A percentile compares a stretch with the other conserved stretches of the same genome.
phyloP scores from a whole-genome alignment of 2,888 invertebrate species.

The Steinernema hermaphroditum region DNA sequence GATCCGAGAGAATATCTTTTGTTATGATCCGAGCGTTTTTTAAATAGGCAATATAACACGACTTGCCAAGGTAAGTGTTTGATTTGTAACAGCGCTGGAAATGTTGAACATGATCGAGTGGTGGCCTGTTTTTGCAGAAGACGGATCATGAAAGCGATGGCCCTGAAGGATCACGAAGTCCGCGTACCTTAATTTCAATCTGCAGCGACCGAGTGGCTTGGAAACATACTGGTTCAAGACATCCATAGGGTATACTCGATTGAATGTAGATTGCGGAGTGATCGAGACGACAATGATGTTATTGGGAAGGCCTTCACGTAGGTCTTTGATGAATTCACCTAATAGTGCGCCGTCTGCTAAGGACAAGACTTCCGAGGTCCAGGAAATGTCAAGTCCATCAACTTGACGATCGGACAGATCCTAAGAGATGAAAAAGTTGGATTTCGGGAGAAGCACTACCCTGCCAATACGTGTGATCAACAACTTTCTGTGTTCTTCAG shows the following conservation, averaged over 20 bases:
- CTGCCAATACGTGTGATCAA: constrained; percentile 34
- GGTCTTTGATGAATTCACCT: constrained; percentile 28
- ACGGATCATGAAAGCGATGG: constrained; percentile 43
- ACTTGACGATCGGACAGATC: background rate
- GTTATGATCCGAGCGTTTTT: no score
- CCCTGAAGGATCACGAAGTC: constrained; percentile 42
- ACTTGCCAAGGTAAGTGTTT: constrained; percentile 37
- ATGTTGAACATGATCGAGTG: constrained; percentile 45
- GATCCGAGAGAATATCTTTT: no score
- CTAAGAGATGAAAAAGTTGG: constrained; percentile 4
- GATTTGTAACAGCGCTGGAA: constrained; percentile 26
- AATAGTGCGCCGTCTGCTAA: background rate
- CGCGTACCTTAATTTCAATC: constrained; percentile 20
- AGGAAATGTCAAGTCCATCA: constrained; percentile 36
- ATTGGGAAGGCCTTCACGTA: constrained; percentile 24
- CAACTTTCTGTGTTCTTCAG: background rate
- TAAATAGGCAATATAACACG: no score
- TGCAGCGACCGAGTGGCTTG: constrained; percentile 10
- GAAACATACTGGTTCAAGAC: constrained; percentile 4
- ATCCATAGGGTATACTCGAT: no score
- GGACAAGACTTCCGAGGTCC: constrained; percentile 21
- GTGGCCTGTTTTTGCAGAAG: constrained; percentile 42
- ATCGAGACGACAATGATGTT: constrained; percentile 30
- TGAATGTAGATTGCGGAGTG: constrained; percentile 32
- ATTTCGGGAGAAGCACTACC: constrained; percentile 4